Percentiles rank a stretch among this genome's conserved stretches.
phyloP scores from a whole-genome alignment of 2,113 vertebrate genomes.

The Mesitornis unicolor region DNA sequence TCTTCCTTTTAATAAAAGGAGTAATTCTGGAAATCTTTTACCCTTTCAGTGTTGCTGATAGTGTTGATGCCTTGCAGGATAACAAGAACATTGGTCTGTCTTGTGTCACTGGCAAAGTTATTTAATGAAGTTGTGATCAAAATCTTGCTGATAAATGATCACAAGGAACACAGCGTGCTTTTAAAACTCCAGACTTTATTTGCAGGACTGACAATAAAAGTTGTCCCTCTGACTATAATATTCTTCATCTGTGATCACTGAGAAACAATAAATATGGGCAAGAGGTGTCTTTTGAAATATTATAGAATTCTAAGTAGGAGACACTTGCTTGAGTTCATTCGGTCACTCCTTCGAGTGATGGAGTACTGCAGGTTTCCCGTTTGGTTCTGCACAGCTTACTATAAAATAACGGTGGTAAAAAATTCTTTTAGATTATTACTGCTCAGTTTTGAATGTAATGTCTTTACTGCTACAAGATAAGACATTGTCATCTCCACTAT shows the following conservation, averaged over 20 bases:
- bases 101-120: background rate
- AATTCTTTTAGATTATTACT: background rate
- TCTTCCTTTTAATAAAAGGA: background rate
- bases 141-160: slow-evolving; percentile 2
- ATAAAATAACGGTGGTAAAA: background rate
- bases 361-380: background rate
- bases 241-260: background rate
- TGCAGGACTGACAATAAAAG: slow-evolving; percentile 3
- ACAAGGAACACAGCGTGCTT: background rate
- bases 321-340: background rate
- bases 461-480: background rate
- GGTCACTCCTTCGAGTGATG: background rate
- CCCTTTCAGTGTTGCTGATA: background rate
- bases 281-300: background rate
- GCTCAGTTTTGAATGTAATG: background rate
- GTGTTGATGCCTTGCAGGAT: background rate
- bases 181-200: slow-evolving; percentile 11
- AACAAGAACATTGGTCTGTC: background rate
- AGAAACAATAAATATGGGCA: background rate
- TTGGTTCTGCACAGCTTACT: background rate
- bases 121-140: slow-evolving; percentile 44
- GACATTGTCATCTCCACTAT: background rate
- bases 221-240: background rate
- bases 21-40: background rate
- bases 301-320: background rate